Base-by-base conservation (phyloP, 2,888 invertebrate species). In the Sinhomidia bicolor region DNA sequence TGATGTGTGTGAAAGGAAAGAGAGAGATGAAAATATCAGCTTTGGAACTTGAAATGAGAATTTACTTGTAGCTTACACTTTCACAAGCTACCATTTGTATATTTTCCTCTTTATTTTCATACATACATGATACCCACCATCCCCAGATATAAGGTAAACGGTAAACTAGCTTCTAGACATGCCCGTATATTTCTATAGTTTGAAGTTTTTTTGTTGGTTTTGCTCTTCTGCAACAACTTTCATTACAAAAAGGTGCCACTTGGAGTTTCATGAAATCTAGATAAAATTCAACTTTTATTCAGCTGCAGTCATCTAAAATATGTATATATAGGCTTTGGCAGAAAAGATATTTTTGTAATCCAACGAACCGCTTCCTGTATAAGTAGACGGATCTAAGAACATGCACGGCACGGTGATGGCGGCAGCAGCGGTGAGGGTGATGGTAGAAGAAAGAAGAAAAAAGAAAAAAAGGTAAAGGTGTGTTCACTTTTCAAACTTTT, bases 21-120 rank as follows among this genome's bases (percentile, higher is more conserved):
- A 79, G n/a, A 57, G 32, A 79, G 79, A 79, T 79, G 79, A 79
- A 79, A 79, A 79, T 79, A 79, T 79, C 79, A 41, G 57, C 60
- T 78, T 60, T 41, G 17, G 32, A 79, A 60, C 78, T 57, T 78
- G 57, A 79, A 60, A 79, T 79, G 32, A 36, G 79, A 57, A 36
- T 79, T 79, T 60, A 60, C 79, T 79, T 79, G 29, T 44, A 78
- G 29, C 44, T 71, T 20, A 41, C 54, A 54, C 7, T 41, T 12
- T 26, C 20, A 7, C 71, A 7, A 44, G 9, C 71, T 41, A 68
- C 68, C 12, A 65, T 65, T 32, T 65, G 29, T 65, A 36, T 17
- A 36, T 65, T 65, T 29, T 65, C 10, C n/a, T 4, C n/a, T 57
- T 23, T 57, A 57, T 57, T 57, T 57, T 57, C 57, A 23, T 10